phyloP scores from a whole-genome alignment of 2,888 invertebrate species.

The Formica aserva region DNA sequence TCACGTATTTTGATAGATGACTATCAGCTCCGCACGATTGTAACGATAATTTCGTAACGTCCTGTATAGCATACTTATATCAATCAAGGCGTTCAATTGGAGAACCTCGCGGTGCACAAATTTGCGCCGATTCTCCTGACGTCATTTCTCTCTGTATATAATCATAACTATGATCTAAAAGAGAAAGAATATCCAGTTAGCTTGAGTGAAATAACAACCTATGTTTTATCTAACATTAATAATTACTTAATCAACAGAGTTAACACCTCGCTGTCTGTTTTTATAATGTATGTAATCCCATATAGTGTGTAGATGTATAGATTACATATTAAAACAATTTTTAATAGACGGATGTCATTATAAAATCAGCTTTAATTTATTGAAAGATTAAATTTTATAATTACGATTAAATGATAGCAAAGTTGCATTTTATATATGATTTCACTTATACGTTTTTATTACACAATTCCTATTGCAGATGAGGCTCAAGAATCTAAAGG shows the following conservation, averaged over 20 bases:
- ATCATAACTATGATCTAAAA: background rate
- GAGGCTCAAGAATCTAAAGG: background rate
- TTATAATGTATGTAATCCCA: background rate
- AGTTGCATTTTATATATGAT: background rate
- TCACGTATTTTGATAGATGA: background rate
- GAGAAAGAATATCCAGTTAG: background rate
- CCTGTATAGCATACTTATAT: conserved; percentile 2
- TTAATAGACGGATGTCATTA: background rate
- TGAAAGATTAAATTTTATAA: background rate
- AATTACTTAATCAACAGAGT: background rate
- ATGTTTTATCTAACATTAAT: background rate
- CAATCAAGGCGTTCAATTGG: conserved; percentile 19
- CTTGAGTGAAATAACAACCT: background rate
- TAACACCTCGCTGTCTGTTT: background rate
- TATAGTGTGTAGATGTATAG: background rate
- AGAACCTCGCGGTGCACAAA: background rate
- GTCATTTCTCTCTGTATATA: background rate
- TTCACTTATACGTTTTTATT: background rate
- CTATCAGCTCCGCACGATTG: background rate
- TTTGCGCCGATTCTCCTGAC: background rate
- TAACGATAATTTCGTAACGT: conserved; percentile 2
- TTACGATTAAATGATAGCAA: background rate
- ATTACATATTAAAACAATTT: background rate
- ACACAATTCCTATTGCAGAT: background rate
- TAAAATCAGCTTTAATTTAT: background rate